Conservation (phyloP, 2,113 vertebrate species). For the Ctenodactylus gundi region DNA sequence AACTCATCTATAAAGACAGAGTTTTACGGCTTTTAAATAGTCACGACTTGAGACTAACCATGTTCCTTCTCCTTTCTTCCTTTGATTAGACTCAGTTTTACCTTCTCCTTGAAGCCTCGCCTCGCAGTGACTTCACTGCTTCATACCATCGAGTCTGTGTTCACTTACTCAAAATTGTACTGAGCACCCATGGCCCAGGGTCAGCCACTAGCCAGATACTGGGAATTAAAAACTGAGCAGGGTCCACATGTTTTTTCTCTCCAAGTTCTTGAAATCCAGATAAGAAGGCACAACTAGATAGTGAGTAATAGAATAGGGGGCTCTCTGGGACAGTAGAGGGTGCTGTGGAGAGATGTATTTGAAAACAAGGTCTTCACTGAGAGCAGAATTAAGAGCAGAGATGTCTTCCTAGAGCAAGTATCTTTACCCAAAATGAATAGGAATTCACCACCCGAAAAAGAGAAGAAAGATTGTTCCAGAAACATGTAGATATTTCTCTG, state of each 20-base stretch:
- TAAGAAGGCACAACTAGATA: neutral
- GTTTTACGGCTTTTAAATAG: no score
- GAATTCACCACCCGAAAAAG: neutral
- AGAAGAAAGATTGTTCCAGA: neutral
- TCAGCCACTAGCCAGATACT: no score
- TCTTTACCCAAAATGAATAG: neutral
- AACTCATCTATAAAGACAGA: no score
- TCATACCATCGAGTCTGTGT: neutral
- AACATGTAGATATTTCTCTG: neutral
- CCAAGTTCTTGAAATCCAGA: neutral
- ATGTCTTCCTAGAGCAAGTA: neutral
- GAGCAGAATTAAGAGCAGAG: neutral
- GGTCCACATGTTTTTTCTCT: neutral
- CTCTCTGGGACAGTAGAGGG: neutral
- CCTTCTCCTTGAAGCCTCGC: neutral
- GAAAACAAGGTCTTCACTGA: neutral
- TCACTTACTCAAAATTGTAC: neutral
- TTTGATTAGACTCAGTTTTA: neutral
- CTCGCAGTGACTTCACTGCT: neutral
- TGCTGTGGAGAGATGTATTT: neutral
- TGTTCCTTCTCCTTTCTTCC: neutral
- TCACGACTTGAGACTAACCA: no score
- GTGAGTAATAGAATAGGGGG: neutral
- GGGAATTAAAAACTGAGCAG: neutral
- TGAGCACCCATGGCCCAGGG: neutral